These are phyloP conservation scores for Percina caprodes DNA, from an alignment of 2,113 vertebrate genomes.

Conservation along the genomic window DNA sequence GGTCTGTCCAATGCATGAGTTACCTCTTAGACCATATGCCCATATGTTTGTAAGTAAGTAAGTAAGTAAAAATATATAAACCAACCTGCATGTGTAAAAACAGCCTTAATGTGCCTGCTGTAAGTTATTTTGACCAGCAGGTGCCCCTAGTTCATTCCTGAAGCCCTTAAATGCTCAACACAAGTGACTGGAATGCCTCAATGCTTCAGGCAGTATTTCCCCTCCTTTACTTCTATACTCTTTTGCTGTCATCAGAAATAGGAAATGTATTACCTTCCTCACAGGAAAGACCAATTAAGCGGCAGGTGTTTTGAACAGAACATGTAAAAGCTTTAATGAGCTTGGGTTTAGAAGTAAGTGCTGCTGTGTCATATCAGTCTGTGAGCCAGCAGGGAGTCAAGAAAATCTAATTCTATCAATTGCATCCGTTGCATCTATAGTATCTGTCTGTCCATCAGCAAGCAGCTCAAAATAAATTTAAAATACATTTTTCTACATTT, in stretches of 20 bases:
- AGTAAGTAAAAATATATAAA: not conserved
- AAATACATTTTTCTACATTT: not conserved
- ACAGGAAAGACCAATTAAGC: not conserved
- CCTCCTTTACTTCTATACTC: not conserved
- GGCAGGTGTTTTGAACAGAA: not conserved
- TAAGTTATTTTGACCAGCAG: not conserved
- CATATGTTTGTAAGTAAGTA: not conserved
- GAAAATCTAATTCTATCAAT: too few species aligned
- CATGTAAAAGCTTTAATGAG: slow-evolving; percentile 3
- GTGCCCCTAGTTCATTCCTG: slow-evolving; percentile 4
- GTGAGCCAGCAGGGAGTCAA: not conserved
- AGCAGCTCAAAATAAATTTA: not conserved
- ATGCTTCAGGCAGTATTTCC: not conserved
- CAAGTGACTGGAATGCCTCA: not conserved
- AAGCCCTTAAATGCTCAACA: not conserved
- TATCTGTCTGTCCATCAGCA: not conserved
- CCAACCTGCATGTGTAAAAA: not conserved
- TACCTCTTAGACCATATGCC: not conserved
- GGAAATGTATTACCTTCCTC: not conserved
- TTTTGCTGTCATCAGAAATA: not conserved
- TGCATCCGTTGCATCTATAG: too few species aligned
- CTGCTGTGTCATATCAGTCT: not conserved
- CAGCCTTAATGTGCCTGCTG: not conserved
- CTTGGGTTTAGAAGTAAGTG: not conserved
- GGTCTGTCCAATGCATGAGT: not conserved